Conservation (phyloP, 2,888 invertebrate species). For the Clistopyga incitator region DNA sequence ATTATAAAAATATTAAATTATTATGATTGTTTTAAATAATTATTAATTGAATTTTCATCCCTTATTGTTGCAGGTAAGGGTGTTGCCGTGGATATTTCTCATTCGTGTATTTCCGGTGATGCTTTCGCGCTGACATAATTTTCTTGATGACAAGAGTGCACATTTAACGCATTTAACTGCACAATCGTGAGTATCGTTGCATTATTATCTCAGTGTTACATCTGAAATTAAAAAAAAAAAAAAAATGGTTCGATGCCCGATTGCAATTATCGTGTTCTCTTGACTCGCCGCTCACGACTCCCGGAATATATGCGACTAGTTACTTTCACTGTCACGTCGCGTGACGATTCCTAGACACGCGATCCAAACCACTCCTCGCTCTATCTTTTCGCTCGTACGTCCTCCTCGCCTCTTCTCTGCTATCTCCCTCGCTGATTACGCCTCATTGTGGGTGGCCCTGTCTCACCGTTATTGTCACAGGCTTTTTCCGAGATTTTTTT, state of each 20-base stretch:
- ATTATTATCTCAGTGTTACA: conserved; percentile 31
- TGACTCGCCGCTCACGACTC: conserved; percentile 70
- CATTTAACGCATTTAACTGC: conserved; percentile 23
- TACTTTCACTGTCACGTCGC: conserved; percentile 81
- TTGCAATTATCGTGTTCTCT: conserved; percentile 71
- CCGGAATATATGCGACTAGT: conserved; percentile 78
- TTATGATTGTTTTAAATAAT: too few relatives aligned
- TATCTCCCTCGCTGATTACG: conserved; percentile 10
- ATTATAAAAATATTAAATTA: conserved; percentile 55
- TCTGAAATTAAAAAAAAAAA: conserved; percentile 21
- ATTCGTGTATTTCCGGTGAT: background rate
- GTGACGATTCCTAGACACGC: conserved; percentile 71
- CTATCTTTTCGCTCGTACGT: conserved; percentile 45
- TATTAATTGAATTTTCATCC: too few relatives aligned
- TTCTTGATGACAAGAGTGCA: conserved; percentile 5
- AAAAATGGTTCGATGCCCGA: conserved; percentile 63
- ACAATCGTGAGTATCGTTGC: conserved; percentile 55
- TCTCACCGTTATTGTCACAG: conserved; percentile 3
- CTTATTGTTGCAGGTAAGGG: conserved; percentile 64
- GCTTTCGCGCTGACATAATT: conserved; percentile 28
- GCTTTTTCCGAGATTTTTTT: background rate
- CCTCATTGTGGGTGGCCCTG: conserved; percentile 33
- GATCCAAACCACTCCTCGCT: conserved; percentile 56
- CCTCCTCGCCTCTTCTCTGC: conserved; percentile 19
- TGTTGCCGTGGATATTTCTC: conserved; percentile 21